Base-by-base conservation (phyloP, 1,140 invertebrate species). In the Teleogryllus occipitalis region DNA sequence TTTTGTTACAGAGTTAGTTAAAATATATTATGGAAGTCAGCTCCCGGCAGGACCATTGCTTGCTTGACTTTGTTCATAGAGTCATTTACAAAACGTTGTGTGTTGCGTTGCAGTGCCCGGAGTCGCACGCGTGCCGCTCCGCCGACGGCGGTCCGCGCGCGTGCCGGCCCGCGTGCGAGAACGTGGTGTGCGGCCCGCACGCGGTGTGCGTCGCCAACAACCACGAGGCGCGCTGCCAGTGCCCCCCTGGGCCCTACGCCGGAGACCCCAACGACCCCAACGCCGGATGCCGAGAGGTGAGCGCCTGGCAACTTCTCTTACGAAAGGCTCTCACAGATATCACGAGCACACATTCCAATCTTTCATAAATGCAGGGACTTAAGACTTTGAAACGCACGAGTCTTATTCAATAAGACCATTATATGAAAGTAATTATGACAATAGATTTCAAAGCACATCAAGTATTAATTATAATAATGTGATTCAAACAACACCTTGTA, bases 141-240 rank as follows among this genome's bases (percentile, higher is more conserved):
- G 86, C 87, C 7, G 82, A 83, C 15, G 81, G 82, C 65, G 87
- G 87, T 10, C 82, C 85, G n/a, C 81, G 88, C 8, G 84, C 86
- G 12, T 97, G 95, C 85, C 86, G 90, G 78, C 88, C 92, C 1
- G 94, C 94, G 77, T 97, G 96, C 84, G 90, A 93, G 78, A 88
- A 88, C 21, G 83, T 93, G 6, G 88, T 88, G 72, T 97, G 96
- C 85, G 96, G 96, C 8, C 94, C 95, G 0, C 92, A 93, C 82
- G 94, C 95, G 22, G 87, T 96, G 15, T 96, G 95, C 83, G 88
- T 96, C 18, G 93, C 94, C 6, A 94, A 96, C 82, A 96, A 96
- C 85, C 95, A 97, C 84, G 92, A 92, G 7, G 92, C 94, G 0
- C 93, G 95, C 84, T 97, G 95, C 83, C 93, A 95, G 84, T 97